Base-by-base conservation (phyloP, 37 sponge, comb jelly and placozoan species). In the Crambe crambe region DNA sequence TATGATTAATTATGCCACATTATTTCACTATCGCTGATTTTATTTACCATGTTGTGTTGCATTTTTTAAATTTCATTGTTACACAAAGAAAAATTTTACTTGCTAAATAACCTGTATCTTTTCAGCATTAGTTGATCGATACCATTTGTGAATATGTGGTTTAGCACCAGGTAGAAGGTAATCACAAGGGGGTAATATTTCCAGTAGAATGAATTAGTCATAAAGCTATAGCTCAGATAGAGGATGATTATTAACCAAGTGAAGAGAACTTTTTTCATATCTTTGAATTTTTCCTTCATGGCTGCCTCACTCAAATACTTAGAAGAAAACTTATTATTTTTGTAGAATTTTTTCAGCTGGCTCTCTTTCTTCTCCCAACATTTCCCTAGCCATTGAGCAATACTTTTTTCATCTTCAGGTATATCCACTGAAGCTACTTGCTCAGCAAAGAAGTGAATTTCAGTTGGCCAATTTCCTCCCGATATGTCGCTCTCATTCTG, bases 331-430 rank as follows among this genome's bases (percentile, higher is more conserved):
- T 68, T 44, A 0, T 86, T 83, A 17, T 80, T 70, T 5, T 31
- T 8, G 71, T 95, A 89, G 54, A 95, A 95, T 30, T 86, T 20
- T 18, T 69, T 68, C 74, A 95, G 70, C 27, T 78, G 41, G 31
- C 73, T 66, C 68, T 95, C 96, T 56, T 95, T 95, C 38, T 86
- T 37, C 29, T 56, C 62, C 96, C 96, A 95, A 3, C 77, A 58
- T 3, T 42, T 9, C 61, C 85, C 58, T 40, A 87, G 76, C 96
- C 96, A 95, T 27, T 73, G 67, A 22, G 27, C 71, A 23, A 95
- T 75, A 6, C 68, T 77, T 12, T 78, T 54, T n/a, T 85, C 67
- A 27, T 81, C 80, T 1, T 10, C 18, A 30, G 94, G 96, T 17
- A 89, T 38, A 1, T 68, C 44, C 23, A 66, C 9, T 1, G 57